Conservation (phyloP, 30 jellyfish, hydroid and myxozoan species). For the Cassiopea xamachana region DNA sequence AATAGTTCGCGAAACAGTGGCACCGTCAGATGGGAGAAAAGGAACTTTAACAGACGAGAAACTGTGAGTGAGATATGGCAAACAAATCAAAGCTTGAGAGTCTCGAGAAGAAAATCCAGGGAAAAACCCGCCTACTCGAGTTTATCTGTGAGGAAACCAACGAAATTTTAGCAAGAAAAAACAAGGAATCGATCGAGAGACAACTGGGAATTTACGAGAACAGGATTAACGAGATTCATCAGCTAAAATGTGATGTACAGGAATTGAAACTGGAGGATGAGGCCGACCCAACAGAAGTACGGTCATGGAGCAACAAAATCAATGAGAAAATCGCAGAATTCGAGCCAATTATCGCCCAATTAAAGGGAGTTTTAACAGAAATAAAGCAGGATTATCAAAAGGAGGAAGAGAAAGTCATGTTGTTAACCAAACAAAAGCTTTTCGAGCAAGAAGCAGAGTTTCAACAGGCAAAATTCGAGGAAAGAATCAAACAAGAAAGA, state of each 20-base stretch:
- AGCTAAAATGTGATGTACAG: constrained; percentile 29
- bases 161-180: constrained; percentile 7
- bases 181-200: constrained; percentile 19
- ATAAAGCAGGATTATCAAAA: constrained; percentile 21
- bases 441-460: constrained; percentile 54
- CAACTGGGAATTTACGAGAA: constrained; percentile 55
- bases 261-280: constrained; percentile 54
- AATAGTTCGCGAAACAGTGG: too few relatives aligned
- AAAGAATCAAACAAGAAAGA: constrained; percentile 24
- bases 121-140: constrained; percentile 36
- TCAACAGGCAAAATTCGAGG: too few relatives aligned
- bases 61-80: too few relatives aligned
- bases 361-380: constrained; percentile 27
- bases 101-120: constrained; percentile 45
- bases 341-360: constrained; percentile 41
- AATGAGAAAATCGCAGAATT: constrained; percentile 19
- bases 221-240: constrained; percentile 32
- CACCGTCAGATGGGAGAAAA: constrained; percentile 39
- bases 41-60: constrained; percentile 2
- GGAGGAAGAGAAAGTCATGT: constrained; percentile 15
- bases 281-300: constrained; percentile 48
- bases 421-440: constrained; percentile 31
- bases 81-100: constrained; percentile 22
- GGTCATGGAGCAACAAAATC: constrained; percentile 44
- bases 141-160: constrained; percentile 42